Percentiles rank a stretch among this genome's conserved stretches.
Conservation (phyloP, 2,888 invertebrate genomes). For the Rotaria magnacalcarata region DNA sequence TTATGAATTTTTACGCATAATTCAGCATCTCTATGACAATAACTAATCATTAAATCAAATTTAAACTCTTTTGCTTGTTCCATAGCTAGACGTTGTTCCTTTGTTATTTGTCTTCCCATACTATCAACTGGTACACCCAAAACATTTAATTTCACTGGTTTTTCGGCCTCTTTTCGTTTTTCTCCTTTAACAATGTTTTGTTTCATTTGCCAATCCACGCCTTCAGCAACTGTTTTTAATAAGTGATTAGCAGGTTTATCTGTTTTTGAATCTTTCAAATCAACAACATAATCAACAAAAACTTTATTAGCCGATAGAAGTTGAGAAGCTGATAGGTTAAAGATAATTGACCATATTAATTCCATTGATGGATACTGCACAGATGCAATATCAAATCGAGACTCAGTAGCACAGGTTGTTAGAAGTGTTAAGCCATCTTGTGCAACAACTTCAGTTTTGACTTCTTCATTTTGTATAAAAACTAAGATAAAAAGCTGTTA, state of each 20-base stretch:
- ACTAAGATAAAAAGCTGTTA: too few species aligned
- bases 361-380: conserved; percentile 6
- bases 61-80: conserved; percentile 3
- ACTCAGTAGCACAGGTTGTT: neutral
- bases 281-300: conserved; percentile 27
- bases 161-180: neutral
- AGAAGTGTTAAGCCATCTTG: conserved; percentile 16
- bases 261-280: neutral
- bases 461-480: conserved; percentile 23
- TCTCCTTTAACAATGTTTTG: neutral
- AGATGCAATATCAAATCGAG: neutral
- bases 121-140: conserved; percentile 1
- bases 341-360: conserved; percentile 11
- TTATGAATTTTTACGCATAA: neutral
- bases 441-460: conserved; percentile 15
- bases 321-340: conserved; percentile 11
- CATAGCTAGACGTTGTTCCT: conserved; percentile 23
- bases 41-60: neutral
- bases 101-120: neutral
- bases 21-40: neutral
- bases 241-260: neutral
- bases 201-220: conserved; percentile 17
- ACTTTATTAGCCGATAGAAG: neutral
- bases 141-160: neutral
- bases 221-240: neutral